Base-by-base conservation (phyloP, 2,797 vertebrate species). In the Pempheris klunzingeri region DNA sequence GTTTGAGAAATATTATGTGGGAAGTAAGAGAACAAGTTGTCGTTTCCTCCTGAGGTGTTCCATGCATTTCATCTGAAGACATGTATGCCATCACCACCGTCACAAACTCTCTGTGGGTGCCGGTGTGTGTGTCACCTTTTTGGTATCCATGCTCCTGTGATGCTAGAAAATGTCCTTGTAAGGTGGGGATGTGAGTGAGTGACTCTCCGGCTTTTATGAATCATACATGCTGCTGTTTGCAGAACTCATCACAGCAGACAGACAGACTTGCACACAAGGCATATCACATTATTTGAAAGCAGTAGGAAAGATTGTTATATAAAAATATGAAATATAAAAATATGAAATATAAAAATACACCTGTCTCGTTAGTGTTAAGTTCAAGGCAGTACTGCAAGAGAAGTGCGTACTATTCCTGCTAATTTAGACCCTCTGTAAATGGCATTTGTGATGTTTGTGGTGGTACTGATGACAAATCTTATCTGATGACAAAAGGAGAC, bases 201-300 rank as follows among this genome's bases (percentile, higher is more conserved):
- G 74, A 83, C 76, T 77, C 60, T 54, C 1, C 13, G 55, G 73
- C 66, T 74, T 69, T 77, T 72, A 39, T 87, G 87, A 89, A 64
- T 88, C 85, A 87, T 76, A 76, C 47, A 8, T 30, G 60, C 71
- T 47, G 68, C 58, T 36, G 53, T 83, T 81, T 39, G 32, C 63
- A 66, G 43, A 80, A 43, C 4, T 36, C 49, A 32, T 72, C 38
- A 17, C 30, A 22, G 62, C 64, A 78, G 71, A 39, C 46, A 53
- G 49, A 62, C 44, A 43, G 43, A 61, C 47, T 74, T 3, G 10
- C 9, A 64, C 32, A 50, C 36, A 69, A n/a, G 44, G 58, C 38
- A 13, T 66, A 13, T 67, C 47, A 41, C 47, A 46, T 78, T 28
- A 62, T 74, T 53, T 72, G 30, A 80, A 55, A 46, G 53, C 72